A percentile compares a stretch with the other conserved stretches of the same genome.
phyloP scores from a whole-genome alignment of 1,140 invertebrate species.

The Leptinotarsa defecta region DNA sequence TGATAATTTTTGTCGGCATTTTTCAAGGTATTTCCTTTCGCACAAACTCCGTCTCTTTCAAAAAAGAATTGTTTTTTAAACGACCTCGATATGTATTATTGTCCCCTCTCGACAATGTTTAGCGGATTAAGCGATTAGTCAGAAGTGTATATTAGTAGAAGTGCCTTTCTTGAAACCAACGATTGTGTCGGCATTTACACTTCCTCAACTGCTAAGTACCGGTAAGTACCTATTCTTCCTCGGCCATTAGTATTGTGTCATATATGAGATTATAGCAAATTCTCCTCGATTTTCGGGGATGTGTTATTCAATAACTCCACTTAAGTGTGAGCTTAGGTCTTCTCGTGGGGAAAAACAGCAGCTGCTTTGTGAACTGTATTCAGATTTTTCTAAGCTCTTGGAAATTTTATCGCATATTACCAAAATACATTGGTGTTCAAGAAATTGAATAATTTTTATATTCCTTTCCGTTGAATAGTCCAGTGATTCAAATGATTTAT shows the following conservation, averaged over 20 bases:
- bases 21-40: not conserved
- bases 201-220: conserved; percentile 14
- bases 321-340: not conserved
- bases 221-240: conserved; percentile 1
- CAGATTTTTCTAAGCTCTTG: not conserved
- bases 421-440: too few relatives aligned
- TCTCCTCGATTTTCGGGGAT: not conserved
- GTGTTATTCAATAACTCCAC: not conserved
- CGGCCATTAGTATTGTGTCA: conserved; percentile 21
- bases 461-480: too few relatives aligned
- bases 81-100: conserved; percentile 2
- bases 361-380: not conserved
- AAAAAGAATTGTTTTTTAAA: not conserved
- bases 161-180: conserved; percentile 20
- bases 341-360: not conserved
- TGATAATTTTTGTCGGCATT: not conserved
- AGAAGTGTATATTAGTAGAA: conserved; percentile 5
- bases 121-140: conserved; percentile 19
- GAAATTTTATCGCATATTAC: too few relatives aligned
- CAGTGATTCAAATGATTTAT: too few relatives aligned
- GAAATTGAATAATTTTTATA: too few relatives aligned
- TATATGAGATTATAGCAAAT: conserved; percentile 23
- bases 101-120: not conserved
- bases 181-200: conserved; percentile 26
- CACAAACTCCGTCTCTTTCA: too few relatives aligned